These are phyloP conservation scores for Etheostoma perlongum DNA, from an alignment of 2,797 vertebrate species.

Conservation along the genomic window DNA sequence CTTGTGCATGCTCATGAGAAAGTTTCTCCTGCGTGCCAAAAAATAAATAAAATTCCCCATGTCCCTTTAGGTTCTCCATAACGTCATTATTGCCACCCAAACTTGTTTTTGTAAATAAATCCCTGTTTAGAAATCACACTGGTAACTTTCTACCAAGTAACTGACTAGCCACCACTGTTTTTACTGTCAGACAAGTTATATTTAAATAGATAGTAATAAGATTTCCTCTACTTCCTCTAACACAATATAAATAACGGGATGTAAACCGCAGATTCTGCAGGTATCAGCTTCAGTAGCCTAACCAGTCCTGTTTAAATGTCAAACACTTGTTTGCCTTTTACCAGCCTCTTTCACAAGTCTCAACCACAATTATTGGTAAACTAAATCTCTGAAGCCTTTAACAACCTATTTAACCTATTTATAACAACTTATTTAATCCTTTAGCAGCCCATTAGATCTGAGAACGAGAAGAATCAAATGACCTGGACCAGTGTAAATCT, in stretches of 20 bases:
- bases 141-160: background rate
- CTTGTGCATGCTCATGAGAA: too few species aligned
- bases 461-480: background rate
- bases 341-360: constrained; percentile 1
- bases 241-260: background rate
- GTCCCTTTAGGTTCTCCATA: too few species aligned
- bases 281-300: constrained; percentile 7
- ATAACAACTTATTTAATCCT: background rate
- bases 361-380: constrained; percentile 4
- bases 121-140: background rate
- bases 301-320: constrained; percentile 27
- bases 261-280: background rate
- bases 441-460: background rate
- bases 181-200: background rate
- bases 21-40: too few species aligned
- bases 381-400: background rate
- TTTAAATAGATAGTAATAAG: background rate
- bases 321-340: background rate
- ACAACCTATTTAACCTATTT: too few species aligned
- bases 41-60: too few species aligned
- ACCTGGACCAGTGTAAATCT: background rate
- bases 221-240: background rate
- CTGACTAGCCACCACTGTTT: background rate
- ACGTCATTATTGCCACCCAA: background rate
- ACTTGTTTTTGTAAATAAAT: background rate